A percentile compares a stretch with the other conserved stretches of the same genome.
These are phyloP conservation scores for Gryon sp. DNA, from an alignment of 1,140 invertebrate genomes.

Conservation along the genomic window DNA sequence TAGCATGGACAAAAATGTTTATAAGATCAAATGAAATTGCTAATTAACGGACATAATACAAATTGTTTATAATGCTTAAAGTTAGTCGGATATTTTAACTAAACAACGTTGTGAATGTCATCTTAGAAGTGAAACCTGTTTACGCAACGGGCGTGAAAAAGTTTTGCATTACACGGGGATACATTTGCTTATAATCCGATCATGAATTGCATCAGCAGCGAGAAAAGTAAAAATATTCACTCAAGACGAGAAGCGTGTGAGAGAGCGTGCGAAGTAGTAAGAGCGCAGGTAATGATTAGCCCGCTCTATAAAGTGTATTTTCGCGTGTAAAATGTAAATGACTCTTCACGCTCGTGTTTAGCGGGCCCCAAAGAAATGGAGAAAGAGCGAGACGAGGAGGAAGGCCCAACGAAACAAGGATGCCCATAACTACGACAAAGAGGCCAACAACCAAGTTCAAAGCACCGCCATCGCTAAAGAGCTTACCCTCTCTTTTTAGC, in stretches of 20 bases:
- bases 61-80: too few relatives aligned
- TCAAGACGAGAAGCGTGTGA: slow-evolving; percentile 60
- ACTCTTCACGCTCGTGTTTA: slow-evolving; percentile 66
- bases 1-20: too few relatives aligned
- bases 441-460: slow-evolving; percentile 70
- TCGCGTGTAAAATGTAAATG: slow-evolving; percentile 78
- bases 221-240: slow-evolving; percentile 34
- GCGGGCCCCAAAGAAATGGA: slow-evolving; percentile 47
- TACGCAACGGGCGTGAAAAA: slow-evolving; percentile 1
- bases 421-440: slow-evolving; percentile 35
- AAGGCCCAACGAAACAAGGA: slow-evolving; percentile 41
- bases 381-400: slow-evolving; percentile 41
- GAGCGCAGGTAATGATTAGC: slow-evolving; percentile 73
- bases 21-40: too few relatives aligned
- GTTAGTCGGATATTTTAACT: background rate
- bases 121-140: slow-evolving; percentile 10
- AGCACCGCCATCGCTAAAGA: slow-evolving; percentile 78
- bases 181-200: slow-evolving; percentile 29
- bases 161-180: slow-evolving; percentile 22
- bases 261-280: slow-evolving; percentile 62
- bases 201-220: slow-evolving; percentile 26
- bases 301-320: slow-evolving; percentile 74
- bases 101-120: background rate
- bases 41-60: too few relatives aligned
- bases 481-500: slow-evolving; percentile 61